phyloP scores from a whole-genome alignment of 1,140 invertebrate species.

The Anthonomus grandis region DNA sequence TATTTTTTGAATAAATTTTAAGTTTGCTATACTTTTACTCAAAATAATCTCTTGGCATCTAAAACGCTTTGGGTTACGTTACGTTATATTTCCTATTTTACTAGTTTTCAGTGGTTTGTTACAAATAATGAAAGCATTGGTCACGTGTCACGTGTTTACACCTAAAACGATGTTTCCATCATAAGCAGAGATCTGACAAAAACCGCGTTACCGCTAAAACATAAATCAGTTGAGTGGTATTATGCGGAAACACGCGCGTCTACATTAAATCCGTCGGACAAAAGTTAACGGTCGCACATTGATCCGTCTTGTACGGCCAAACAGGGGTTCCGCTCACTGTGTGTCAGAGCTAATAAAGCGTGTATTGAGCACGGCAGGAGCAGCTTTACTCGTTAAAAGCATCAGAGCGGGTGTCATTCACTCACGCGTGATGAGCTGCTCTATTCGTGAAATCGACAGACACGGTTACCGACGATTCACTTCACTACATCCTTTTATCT shows the following conservation, averaged over 20 bases:
- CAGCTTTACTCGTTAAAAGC: constrained; percentile 21
- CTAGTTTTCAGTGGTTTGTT: too few species aligned
- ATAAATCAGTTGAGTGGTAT: constrained; percentile 18
- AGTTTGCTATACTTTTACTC: too few species aligned
- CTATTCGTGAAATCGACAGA: constrained; percentile 18
- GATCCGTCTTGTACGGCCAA: constrained; percentile 22
- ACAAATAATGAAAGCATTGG: too few species aligned
- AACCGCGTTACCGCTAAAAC: too few species aligned
- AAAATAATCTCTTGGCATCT: too few species aligned
- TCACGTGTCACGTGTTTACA: too few species aligned
- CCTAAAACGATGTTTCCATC: too few species aligned
- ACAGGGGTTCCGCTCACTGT: constrained; percentile 13
- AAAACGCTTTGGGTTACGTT: too few species aligned
- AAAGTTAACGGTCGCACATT: constrained; percentile 25
- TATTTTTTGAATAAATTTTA: too few species aligned
- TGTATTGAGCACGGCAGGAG: constrained; percentile 22
- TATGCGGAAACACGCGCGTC: constrained; percentile 19
- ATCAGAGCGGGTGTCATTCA: constrained; percentile 23
- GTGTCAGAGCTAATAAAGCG: constrained; percentile 24
- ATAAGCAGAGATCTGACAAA: too few species aligned
- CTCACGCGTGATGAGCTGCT: constrained; percentile 19
- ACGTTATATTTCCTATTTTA: too few species aligned
- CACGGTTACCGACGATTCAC: constrained; percentile 14
- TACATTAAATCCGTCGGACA: constrained; percentile 18
- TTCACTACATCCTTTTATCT: constrained; percentile 17